Base-by-base conservation (phyloP, 2,888 invertebrate genomes). In the Noctua pronuba region DNA sequence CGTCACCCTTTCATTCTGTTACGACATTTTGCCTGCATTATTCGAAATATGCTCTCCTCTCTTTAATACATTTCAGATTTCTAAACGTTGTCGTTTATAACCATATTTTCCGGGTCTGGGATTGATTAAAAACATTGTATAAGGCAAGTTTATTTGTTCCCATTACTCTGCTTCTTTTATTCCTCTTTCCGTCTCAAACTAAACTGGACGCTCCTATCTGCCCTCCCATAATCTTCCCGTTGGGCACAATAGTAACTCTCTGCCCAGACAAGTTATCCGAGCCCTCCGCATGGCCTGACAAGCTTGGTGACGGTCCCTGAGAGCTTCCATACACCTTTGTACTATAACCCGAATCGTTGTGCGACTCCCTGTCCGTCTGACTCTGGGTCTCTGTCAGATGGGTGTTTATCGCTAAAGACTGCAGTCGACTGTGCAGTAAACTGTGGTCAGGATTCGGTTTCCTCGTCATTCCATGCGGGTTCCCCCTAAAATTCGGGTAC, bases 291-390 rank as follows among this genome's bases (percentile, higher is more conserved):
- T 97, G 96, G 18, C 97, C 97, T 55, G 98, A 98, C 69, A 98
- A 95, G 92, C 98, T 98, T 4, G 98, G 98, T n/a, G 98, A 98
- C 46, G 98, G 98, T 0, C 98, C 98, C 90, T 98, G 98, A 13
- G 98, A 98, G 86, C 98, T 98, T 0, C 98, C 98, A 86, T 98
- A 98, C 87, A 98, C 98, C 91, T 98, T 98, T 60, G 98, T 98
- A 89, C 98, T 98, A 93, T 98, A 98, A 1, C 98, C 98, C 0
- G 98, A 98, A 94, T 99, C 98, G 86, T 98, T 98, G 92, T 98
- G 98, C 0, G 97, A 97, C 89, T 98, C 98, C 73, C 97, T 94
- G 87, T 97, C 97, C 1, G 97, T 91, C 87, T 97, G 97, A 86
- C 96, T 96, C 77, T 97, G 97, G 0, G 94, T 94, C 79, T 97